A percentile compares a stretch with the other conserved stretches of the same genome.
Conservation (phyloP, 2,797 vertebrate genomes). For the Scarus forsteni region DNA sequence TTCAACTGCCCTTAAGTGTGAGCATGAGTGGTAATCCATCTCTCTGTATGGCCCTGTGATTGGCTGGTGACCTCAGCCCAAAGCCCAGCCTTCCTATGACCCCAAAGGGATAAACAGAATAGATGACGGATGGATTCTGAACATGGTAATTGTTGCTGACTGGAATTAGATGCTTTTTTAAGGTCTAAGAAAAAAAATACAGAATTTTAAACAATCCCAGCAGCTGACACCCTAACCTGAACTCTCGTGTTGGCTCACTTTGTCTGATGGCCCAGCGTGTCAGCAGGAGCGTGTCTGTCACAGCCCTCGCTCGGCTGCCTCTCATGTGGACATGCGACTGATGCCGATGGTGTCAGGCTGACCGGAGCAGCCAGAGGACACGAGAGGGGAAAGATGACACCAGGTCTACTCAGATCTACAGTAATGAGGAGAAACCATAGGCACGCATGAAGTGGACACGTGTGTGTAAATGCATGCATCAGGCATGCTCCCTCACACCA, state of each 20-base stretch:
- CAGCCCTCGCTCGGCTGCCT: conserved; percentile 40
- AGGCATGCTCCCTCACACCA: not conserved
- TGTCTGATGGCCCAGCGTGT: conserved; percentile 56
- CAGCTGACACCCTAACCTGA: conserved; percentile 28
- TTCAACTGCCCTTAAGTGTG: too few relatives aligned
- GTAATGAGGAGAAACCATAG: conserved; percentile 1
- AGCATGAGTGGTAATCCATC: too few relatives aligned
- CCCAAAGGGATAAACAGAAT: too few relatives aligned
- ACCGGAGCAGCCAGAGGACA: conserved; percentile 48
- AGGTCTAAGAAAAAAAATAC: too few relatives aligned
- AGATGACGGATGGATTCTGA: too few relatives aligned
- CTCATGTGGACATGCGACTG: conserved; percentile 48
- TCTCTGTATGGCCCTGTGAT: too few relatives aligned
- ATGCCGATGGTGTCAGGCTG: conserved; percentile 37
- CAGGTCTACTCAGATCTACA: conserved; percentile 20
- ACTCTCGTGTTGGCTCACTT: conserved; percentile 32
- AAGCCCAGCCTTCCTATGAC: too few relatives aligned
- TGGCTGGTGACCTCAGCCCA: too few relatives aligned
- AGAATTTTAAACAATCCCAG: not conserved
- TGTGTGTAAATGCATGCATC: conserved; percentile 3
- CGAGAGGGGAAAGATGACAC: conserved; percentile 32
- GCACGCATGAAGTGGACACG: conserved; percentile 2
- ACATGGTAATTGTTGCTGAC: too few relatives aligned
- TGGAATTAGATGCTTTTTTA: too few relatives aligned
- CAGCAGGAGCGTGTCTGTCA: conserved; percentile 33